Evolutionary conservation across 1,140 invertebrate species (phyloP).

Genomic region (Habropoda laboriosa): DNA sequence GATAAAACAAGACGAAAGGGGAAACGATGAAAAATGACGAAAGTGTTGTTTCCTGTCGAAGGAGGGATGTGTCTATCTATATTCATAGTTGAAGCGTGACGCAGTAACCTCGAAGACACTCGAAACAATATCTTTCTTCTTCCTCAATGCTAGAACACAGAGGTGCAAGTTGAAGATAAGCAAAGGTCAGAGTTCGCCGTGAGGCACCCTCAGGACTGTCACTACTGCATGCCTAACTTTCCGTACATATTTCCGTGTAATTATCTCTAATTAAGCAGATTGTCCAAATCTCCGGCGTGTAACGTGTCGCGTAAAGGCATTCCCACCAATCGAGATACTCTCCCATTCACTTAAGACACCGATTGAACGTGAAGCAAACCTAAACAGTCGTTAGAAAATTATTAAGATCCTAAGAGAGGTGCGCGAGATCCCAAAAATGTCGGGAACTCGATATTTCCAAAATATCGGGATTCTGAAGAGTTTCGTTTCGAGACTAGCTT

Average conservation of each 20-base stretch:
- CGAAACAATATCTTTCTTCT: slow-evolving; percentile 5
- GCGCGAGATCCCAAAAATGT: no score
- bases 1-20: not conserved
- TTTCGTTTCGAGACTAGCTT: no score
- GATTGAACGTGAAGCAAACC: no score
- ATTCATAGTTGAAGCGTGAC: not conserved
- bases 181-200: slow-evolving; percentile 47
- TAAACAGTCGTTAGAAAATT: no score
- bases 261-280: slow-evolving; percentile 53
- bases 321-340: not conserved
- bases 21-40: not conserved
- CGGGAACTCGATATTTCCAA: no score
- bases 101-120: not conserved
- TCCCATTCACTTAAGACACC: no score
- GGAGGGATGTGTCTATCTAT: no score
- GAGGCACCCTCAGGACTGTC: not conserved
- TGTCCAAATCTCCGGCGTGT: not conserved
- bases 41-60: no score
- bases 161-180: not conserved
- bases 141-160: slow-evolving; percentile 23
- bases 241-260: slow-evolving; percentile 25
- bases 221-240: not conserved
- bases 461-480: no score
- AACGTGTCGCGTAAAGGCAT: not conserved
- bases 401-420: no score